Conservation (phyloP, 2,888 invertebrate genomes). For the Odontothrips loti region DNA sequence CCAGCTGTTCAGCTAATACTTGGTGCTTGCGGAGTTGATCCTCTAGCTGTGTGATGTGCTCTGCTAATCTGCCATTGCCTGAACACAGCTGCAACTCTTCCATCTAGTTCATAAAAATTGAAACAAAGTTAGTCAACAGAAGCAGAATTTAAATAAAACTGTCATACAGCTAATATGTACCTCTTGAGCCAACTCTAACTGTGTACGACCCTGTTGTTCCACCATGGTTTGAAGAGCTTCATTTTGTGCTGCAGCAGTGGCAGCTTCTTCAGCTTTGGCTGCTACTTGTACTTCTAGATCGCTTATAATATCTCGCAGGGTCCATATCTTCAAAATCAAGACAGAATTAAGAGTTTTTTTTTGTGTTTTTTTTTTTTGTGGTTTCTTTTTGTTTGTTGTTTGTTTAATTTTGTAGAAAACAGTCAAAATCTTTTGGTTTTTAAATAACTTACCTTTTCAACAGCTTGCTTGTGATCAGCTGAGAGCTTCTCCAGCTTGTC, state of each 20-base stretch:
- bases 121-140: too few relatives aligned
- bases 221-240: constrained; percentile 46
- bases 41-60: constrained; percentile 37
- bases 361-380: too few relatives aligned
- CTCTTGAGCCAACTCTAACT: constrained; percentile 54
- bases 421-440: constrained; percentile 25
- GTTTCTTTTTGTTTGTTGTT: too few relatives aligned
- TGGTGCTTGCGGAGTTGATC: constrained; percentile 41
- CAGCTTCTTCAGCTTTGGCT: constrained; percentile 58
- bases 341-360: too few relatives aligned
- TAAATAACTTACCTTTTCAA: constrained; percentile 57
- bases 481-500: constrained; percentile 62
- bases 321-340: constrained; percentile 49
- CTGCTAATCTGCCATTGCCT: constrained; percentile 28
- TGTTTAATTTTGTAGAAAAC: too few relatives aligned
- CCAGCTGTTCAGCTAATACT: constrained; percentile 27
- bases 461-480: constrained; percentile 66
- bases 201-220: constrained; percentile 55
- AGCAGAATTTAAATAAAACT: too few relatives aligned
- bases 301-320: constrained; percentile 70
- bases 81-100: constrained; percentile 48
- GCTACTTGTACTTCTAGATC: constrained; percentile 73
- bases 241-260: constrained; percentile 48
- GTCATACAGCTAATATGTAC: constrained; percentile 46
- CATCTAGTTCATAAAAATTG: constrained; percentile 41